Evolutionary conservation across 2,113 vertebrate species (phyloP), one percentile per base, ranked within the genome.

Genomic region (Notarius lentiginosus): DNA sequence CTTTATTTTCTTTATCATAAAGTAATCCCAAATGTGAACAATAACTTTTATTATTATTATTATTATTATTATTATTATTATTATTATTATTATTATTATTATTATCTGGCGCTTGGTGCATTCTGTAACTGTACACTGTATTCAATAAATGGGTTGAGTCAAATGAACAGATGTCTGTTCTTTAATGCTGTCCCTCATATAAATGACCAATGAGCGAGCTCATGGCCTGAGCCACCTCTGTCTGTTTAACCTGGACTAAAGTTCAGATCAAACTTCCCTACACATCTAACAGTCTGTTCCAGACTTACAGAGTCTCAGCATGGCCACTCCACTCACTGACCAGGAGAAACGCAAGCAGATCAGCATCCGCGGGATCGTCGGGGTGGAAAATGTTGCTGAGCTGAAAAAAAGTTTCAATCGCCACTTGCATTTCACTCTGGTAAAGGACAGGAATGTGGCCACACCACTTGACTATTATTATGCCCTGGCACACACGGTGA

Each of bases 291-390:
- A 84, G 70, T 60, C 55, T 61, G 6, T 27, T 75, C 34, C 30
- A 73, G 82, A 34, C n/a, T 4, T 6, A 12, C 66, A 68, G 47
- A 30, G 41, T 17, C 1, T 81, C 82, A 90, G 15, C 89, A 98
- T 98, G 97, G 95, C 97, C 80, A 95, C 91, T 2, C 97, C 97
- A 8, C 94, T 97, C 88, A 97, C 94, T 2, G 97, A 99, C 94
- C 96, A 96, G 91, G 97, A 98, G 91, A 97, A 97, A 92, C 95
- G 96, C 34, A 97, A 97, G 91, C 97, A 99, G 93, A 99, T 98
- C 95, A 98, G 97, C 92, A 96, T 99, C 92, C 94, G 97, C 22
- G 97, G 97, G 0, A 97, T 98, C 49, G 97, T 95, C 76, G 97
- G 96, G 0, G 95, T 96, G 61, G 97, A 98, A 93, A 98, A 94